These are phyloP conservation scores for Platygyra sinensis DNA, from an alignment of 64 coral and sea anemone species.

Conservation along the genomic window DNA sequence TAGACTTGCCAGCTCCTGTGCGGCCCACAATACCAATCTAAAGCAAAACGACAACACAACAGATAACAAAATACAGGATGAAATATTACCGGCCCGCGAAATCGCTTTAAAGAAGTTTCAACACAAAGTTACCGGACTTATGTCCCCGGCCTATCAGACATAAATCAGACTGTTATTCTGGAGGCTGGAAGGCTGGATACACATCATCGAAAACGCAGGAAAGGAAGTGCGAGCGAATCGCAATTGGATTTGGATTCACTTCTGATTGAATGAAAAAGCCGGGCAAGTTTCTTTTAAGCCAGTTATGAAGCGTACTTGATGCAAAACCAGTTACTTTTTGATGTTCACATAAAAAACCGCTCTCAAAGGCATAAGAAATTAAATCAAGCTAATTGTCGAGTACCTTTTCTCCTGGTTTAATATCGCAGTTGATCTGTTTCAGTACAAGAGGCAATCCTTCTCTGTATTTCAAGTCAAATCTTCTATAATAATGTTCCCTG, in stretches of 20 bases:
- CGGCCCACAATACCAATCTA: conserved; percentile 53
- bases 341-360: neutral
- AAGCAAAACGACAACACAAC: neutral
- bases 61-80: neutral
- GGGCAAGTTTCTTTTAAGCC: too few relatives aligned
- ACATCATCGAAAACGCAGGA: too few relatives aligned
- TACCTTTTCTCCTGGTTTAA: conserved; percentile 76
- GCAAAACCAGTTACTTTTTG: too few relatives aligned
- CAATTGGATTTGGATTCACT: too few relatives aligned
- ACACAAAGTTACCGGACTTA: too few relatives aligned
- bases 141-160: too few relatives aligned
- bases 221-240: too few relatives aligned
- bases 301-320: too few relatives aligned
- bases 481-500: conserved; percentile 46
- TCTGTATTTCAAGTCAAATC: conserved; percentile 68
- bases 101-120: too few relatives aligned
- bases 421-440: conserved; percentile 61
- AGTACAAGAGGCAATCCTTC: conserved; percentile 63
- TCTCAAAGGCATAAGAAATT: neutral
- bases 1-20: conserved; percentile 50
- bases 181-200: neutral
- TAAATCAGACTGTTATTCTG: too few relatives aligned
- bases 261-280: too few relatives aligned
- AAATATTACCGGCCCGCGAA: too few relatives aligned
- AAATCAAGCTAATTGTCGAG: neutral